These are phyloP conservation scores for Mesorhabditis belari DNA, from an alignment of 2,888 invertebrate genomes.

Conservation along the genomic window DNA sequence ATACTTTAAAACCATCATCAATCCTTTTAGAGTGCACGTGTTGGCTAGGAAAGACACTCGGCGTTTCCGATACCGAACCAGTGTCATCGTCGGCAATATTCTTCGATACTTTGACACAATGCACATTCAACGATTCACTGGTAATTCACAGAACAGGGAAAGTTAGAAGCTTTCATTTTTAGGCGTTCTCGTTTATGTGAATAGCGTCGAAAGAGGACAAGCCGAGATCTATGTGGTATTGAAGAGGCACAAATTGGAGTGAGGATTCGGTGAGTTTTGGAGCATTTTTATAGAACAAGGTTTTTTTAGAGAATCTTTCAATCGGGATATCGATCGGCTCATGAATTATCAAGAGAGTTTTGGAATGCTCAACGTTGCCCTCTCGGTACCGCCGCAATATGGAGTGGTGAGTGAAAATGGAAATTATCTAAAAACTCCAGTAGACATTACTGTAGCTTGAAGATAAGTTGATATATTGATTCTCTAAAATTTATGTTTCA, in stretches of 20 bases:
- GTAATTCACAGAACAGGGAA: too few relatives aligned
- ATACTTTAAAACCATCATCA: too few relatives aligned
- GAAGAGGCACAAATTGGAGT: slow-evolving; percentile 39
- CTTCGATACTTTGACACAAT: slow-evolving; percentile 51
- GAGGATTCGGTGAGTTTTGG: neutral
- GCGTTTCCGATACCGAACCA: slow-evolving; percentile 39
- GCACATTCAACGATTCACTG: slow-evolving; percentile 47
- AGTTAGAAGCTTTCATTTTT: too few relatives aligned
- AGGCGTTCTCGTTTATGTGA: slow-evolving; percentile 49
- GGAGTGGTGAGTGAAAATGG: slow-evolving; percentile 29
- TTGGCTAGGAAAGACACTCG: slow-evolving; percentile 36
- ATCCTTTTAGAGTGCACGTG: slow-evolving; percentile 21
- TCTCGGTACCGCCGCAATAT: slow-evolving; percentile 46
- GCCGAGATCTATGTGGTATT: slow-evolving; percentile 51
- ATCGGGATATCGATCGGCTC: slow-evolving; percentile 44
- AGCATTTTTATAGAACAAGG: neutral
- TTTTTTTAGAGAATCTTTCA: slow-evolving; percentile 45
- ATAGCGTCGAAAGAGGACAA: slow-evolving; percentile 49
- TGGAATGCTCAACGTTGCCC: slow-evolving; percentile 48
- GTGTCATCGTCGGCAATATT: slow-evolving; percentile 48
- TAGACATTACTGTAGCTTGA: neutral
- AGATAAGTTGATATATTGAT: neutral
- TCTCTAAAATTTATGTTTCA: slow-evolving; percentile 4
- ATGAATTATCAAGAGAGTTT: slow-evolving; percentile 47
- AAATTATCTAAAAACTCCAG: neutral